Conservation (phyloP, 2,888 invertebrate species). For the Anaspis maculata region DNA sequence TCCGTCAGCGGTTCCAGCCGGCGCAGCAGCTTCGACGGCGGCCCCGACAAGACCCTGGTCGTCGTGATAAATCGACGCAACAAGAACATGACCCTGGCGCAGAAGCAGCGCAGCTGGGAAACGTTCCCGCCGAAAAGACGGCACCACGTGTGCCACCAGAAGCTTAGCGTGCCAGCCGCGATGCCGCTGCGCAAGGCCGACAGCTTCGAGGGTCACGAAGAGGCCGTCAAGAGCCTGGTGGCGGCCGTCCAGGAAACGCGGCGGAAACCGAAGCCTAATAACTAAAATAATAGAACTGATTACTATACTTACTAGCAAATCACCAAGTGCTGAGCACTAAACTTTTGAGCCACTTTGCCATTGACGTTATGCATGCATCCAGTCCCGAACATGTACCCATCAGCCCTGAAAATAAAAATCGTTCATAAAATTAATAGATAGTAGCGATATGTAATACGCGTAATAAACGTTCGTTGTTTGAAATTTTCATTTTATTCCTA, state of each 20-base stretch:
- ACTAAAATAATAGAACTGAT: too few species aligned
- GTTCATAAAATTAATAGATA: too few species aligned
- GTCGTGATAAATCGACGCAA: slow-evolving; percentile 45
- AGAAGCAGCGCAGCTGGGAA: slow-evolving; percentile 56
- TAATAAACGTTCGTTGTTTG: too few species aligned
- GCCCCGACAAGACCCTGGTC: slow-evolving; percentile 44
- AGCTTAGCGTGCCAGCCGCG: slow-evolving; percentile 29
- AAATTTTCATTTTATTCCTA: too few species aligned
- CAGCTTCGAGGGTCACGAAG: slow-evolving; percentile 62
- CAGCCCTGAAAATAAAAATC: too few species aligned
- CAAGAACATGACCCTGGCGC: slow-evolving; percentile 42
- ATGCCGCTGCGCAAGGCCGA: slow-evolving; percentile 50
- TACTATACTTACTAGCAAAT: too few species aligned
- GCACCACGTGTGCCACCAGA: slow-evolving; percentile 38
- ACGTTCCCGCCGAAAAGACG: slow-evolving; percentile 51
- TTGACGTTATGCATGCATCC: too few species aligned
- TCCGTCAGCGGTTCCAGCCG: slow-evolving; percentile 50
- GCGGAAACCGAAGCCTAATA: slow-evolving; percentile 46
- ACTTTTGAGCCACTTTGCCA: too few species aligned
- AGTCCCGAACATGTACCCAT: too few species aligned
- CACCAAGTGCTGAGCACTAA: too few species aligned
- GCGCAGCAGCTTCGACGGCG: slow-evolving; percentile 46
- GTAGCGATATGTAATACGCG: too few species aligned
- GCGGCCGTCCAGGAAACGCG: slow-evolving; percentile 59
- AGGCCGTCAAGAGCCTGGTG: slow-evolving; percentile 57